Evolutionary conservation across 2,113 vertebrate genomes (phyloP).

Genomic region (Pagrus major): DNA sequence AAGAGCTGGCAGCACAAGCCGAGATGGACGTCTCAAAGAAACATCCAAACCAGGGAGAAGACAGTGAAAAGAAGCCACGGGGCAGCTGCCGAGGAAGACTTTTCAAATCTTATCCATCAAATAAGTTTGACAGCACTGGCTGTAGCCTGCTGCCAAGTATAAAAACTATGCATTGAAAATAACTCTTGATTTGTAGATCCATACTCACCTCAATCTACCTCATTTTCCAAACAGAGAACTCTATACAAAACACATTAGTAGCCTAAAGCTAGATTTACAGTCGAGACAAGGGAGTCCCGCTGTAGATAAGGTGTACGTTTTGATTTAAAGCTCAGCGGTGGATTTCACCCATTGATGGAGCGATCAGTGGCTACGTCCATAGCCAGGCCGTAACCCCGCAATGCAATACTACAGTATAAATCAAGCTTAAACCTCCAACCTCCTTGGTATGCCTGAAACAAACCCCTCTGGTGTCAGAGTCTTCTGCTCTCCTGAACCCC

Average conservation of each 20-base stretch:
- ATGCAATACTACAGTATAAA: background rate
- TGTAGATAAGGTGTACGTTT: background rate
- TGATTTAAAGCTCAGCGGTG: background rate
- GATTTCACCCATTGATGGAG: background rate
- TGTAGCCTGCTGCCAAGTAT: background rate
- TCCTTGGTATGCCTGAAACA: background rate
- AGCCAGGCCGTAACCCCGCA: background rate
- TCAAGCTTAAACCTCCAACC: background rate
- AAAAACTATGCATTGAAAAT: background rate
- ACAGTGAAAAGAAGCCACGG: constrained; percentile 18
- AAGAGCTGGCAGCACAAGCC: constrained; percentile 37
- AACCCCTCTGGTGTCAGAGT: background rate
- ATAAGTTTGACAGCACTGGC: constrained; percentile 27
- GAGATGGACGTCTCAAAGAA: constrained; percentile 18
- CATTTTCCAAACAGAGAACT: constrained; percentile 7
- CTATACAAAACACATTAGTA: background rate
- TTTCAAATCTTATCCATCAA: constrained; percentile 29
- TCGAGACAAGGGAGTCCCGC: background rate
- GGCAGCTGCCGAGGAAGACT: constrained; percentile 25
- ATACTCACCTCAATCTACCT: background rate
- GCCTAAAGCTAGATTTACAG: background rate
- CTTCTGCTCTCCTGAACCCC: background rate
- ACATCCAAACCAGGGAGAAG: background rate
- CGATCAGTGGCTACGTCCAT: background rate
- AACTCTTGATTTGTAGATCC: background rate